A percentile compares a stretch with the other conserved stretches of the same genome.
These are phyloP conservation scores for Bostrychus sinensis DNA, from an alignment of 2,113 vertebrate genomes.

Conservation along the genomic window DNA sequence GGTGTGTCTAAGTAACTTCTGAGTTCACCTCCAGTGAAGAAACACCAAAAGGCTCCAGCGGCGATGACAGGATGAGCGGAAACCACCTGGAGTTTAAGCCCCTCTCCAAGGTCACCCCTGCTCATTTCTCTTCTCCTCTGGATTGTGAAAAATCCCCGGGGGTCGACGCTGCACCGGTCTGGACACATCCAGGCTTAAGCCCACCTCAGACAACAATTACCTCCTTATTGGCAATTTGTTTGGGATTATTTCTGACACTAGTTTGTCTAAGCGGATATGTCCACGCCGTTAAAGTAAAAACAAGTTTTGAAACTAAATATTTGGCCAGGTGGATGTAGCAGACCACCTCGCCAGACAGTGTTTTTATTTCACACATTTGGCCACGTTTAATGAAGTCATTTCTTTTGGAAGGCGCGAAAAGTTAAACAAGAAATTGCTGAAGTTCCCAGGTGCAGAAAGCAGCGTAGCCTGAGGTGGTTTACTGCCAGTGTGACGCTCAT, in stretches of 20 bases:
- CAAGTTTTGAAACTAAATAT: not conserved
- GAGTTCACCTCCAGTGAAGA: constrained; percentile 36
- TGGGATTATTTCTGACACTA: constrained; percentile 38
- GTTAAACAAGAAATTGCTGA: constrained; percentile 30
- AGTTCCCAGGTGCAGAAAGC: constrained; percentile 56
- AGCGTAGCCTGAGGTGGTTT: constrained; percentile 31
- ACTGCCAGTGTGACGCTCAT: constrained; percentile 51
- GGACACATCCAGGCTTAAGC: constrained; percentile 42
- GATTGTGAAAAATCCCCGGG: constrained; percentile 15
- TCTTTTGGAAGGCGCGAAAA: constrained; percentile 23
- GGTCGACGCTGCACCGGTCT: constrained; percentile 27
- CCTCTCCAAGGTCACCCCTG: constrained; percentile 53
- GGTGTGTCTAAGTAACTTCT: constrained; percentile 17
- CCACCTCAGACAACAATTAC: constrained; percentile 44
- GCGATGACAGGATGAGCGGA: constrained; percentile 53
- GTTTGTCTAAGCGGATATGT: not conserved
- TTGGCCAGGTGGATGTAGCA: not conserved
- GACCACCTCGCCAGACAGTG: not conserved
- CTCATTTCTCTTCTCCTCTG: constrained; percentile 25
- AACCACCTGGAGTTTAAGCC: constrained; percentile 67
- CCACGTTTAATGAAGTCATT: not conserved
- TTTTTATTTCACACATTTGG: constrained; percentile 3
- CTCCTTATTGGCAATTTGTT: constrained; percentile 56
- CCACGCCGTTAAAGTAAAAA: not conserved
- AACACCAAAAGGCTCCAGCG: constrained; percentile 39